phyloP scores from a whole-genome alignment of 2,797 vertebrate genomes.

The Columba guinea region DNA sequence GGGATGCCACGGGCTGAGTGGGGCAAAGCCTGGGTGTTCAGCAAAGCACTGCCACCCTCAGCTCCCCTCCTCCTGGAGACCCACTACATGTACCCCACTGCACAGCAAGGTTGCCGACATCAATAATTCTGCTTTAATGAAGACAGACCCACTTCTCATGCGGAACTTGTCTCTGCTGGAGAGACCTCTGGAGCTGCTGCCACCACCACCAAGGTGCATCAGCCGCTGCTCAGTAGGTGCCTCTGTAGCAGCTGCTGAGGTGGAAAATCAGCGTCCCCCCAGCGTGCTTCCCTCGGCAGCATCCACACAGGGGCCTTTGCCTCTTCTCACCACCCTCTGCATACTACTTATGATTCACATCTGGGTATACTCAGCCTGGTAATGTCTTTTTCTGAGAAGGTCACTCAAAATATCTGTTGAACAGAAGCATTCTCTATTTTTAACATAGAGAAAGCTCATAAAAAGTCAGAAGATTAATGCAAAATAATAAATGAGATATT shows the following conservation, averaged over 20 bases:
- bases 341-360: constrained; percentile 23
- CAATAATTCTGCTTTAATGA: not conserved
- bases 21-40: not conserved
- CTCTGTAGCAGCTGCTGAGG: not conserved
- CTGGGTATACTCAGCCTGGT: constrained; percentile 22
- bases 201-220: not conserved
- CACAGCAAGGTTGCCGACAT: not conserved
- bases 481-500: constrained; percentile 64
- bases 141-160: not conserved
- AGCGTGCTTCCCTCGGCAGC: not conserved
- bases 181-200: not conserved
- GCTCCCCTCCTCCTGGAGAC: not conserved
- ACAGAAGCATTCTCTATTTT: constrained; percentile 37
- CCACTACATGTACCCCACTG: no score
- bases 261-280: not conserved
- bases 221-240: not conserved
- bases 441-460: constrained; percentile 18
- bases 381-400: constrained; percentile 50
- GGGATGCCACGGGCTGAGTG: not conserved
- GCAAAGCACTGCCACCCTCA: not conserved
- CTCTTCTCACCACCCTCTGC: not conserved
- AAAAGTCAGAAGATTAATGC: constrained; percentile 39
- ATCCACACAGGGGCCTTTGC: not conserved
- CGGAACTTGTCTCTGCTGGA: not conserved
- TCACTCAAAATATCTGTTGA: not conserved